Conservation (phyloP, 2,113 vertebrate genomes). For the Gila orcuttii region DNA sequence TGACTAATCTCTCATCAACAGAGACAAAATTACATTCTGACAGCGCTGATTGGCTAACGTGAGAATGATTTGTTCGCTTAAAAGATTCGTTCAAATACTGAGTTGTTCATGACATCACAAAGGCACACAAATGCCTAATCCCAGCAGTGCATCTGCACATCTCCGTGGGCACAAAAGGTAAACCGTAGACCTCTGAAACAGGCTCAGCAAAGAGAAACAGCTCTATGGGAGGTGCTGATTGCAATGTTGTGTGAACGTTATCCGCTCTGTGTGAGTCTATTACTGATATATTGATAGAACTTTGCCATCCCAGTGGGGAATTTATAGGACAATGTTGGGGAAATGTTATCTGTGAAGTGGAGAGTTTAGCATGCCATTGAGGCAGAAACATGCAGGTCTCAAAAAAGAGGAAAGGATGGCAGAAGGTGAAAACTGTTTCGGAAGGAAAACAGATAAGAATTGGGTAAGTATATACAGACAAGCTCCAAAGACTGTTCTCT, state of each 20-base stretch:
- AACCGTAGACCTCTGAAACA: conserved; percentile 13
- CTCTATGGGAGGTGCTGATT: conserved; percentile 26
- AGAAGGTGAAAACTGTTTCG: not conserved
- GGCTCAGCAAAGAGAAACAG: conserved; percentile 41
- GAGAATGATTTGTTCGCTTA: not conserved
- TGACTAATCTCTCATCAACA: not conserved
- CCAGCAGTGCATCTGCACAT: conserved; percentile 8
- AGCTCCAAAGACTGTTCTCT: not conserved
- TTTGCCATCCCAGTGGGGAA: conserved; percentile 42
- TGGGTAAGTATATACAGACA: not conserved
- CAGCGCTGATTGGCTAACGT: not conserved
- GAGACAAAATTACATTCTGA: not conserved
- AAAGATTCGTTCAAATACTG: not conserved
- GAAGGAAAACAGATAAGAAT: not conserved
- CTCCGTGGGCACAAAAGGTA: conserved; percentile 25
- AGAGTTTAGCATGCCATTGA: conserved; percentile 46
- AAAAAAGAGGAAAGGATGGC: not conserved
- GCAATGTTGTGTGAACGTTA: conserved; percentile 39
- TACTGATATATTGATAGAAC: conserved; percentile 48
- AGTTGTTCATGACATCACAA: not conserved
- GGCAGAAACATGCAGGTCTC: not conserved
- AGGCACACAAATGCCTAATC: not conserved
- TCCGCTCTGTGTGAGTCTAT: conserved; percentile 49
- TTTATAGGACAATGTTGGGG: conserved; percentile 35
- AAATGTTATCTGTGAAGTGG: conserved; percentile 50